Conservation (phyloP, 2,888 invertebrate genomes). For the Dusona sp. region DNA sequence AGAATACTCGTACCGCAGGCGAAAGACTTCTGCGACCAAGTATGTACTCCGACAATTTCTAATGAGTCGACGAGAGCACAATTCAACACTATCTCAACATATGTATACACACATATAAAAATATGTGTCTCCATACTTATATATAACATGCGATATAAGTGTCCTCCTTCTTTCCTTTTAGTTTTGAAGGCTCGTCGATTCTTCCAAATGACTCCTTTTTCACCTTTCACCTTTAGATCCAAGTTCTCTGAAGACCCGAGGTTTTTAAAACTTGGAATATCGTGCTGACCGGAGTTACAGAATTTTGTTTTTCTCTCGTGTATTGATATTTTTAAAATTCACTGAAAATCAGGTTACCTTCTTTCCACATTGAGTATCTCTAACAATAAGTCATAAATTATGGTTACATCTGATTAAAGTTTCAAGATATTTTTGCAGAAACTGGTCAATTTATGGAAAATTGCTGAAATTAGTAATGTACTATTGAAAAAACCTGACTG, state of each 20-base stretch:
- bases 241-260: neutral
- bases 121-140: neutral
- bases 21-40: constrained; percentile 43
- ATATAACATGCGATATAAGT: neutral
- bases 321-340: neutral
- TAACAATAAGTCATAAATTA: neutral
- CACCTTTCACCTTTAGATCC: neutral
- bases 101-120: neutral
- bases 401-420: neutral
- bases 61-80: constrained; percentile 73
- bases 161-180: constrained; percentile 13
- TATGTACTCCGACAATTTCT: constrained; percentile 70
- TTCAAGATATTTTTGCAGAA: neutral
- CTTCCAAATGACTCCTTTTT: constrained; percentile 6
- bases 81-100: constrained; percentile 13
- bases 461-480: neutral
- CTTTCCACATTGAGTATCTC: neutral
- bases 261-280: neutral
- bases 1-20: constrained; percentile 29
- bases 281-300: neutral
- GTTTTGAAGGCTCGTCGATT: constrained; percentile 17
- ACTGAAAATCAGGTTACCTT: neutral
- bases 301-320: neutral
- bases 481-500: constrained; percentile 8
- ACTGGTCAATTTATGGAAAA: neutral